These are phyloP conservation scores for Accipiter virgatus DNA, from an alignment of 2,113 vertebrate genomes.

Conservation along the genomic window DNA sequence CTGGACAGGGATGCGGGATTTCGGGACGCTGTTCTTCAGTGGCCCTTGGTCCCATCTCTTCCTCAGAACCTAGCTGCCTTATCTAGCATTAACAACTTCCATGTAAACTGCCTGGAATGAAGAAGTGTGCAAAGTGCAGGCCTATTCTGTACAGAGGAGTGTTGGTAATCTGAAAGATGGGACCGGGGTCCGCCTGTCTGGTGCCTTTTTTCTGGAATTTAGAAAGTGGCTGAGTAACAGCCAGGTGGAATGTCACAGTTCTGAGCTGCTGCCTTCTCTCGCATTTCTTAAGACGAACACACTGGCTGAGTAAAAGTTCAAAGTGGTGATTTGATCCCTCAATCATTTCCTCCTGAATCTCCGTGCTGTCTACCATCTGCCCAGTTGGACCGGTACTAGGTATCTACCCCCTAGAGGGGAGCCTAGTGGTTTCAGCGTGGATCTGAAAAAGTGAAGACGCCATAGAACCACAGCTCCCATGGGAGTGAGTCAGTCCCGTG, in stretches of 20 bases:
- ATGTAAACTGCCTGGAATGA: background rate
- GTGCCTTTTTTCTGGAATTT: background rate
- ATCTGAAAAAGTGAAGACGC: background rate
- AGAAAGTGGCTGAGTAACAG: background rate
- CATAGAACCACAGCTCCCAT: background rate
- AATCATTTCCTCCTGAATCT: slow-evolving; percentile 48
- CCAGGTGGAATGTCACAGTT: background rate
- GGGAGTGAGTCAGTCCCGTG: background rate
- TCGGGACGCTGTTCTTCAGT: background rate
- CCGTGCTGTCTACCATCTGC: background rate
- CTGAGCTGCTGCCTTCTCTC: background rate
- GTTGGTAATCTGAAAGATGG: background rate
- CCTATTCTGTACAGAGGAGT: background rate
- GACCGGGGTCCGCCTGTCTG: background rate
- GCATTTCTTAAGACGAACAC: background rate
- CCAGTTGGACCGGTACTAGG: background rate
- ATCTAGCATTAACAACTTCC: background rate
- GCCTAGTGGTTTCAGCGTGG: background rate
- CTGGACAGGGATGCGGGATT: background rate
- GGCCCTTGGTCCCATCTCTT: background rate
- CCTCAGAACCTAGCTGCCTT: background rate
- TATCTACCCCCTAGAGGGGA: background rate
- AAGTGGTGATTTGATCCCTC: slow-evolving; percentile 21
- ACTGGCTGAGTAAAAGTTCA: background rate
- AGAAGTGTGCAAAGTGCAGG: background rate